Base-by-base conservation (phyloP, 2,797 vertebrate genomes). In the Anableps anableps region DNA sequence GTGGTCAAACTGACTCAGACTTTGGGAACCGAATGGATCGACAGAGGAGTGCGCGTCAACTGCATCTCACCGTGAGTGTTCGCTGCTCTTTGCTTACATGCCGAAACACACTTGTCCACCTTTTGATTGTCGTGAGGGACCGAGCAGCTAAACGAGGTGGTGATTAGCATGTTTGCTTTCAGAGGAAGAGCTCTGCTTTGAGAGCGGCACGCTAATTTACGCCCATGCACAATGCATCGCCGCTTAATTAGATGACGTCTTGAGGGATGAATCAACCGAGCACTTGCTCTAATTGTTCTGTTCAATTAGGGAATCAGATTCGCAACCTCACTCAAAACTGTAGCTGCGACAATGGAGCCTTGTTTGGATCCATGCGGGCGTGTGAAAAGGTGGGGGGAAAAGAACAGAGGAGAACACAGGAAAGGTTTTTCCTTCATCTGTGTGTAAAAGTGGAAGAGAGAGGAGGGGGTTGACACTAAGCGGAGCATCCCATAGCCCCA, bases 1-100 rank as follows among this genome's bases (percentile, higher is more conserved):
- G 96, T 96, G 83, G 96, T 96, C 87, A 97, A 96, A 93, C 92
- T 96, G 88, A 97, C 96, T 21, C 96, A 97, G 95, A 97, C 95
- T 0, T 91, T 96, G 83, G 95, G 94, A 91, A 92, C 95, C 0
- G 96, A 97, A 90, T 96, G 96, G 96, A 93, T 96, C 76, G 95
- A 96, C 92, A 94, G 96, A 95, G 95, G 95, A 83, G 96, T 97
- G 82, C 86, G 84, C 53, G 95, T 95, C 91, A 95, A 96, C 93
- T 97, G 96, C 91, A 94, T 97, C 92, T 97, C 96, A 34, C 96
- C 96, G 94, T 97, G 88, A 97, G 96, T 95, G 88, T 48, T 29
- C 55, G 71, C 76, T 47, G 0, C 45, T 75, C 66, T 72, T 38
- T 74, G 70, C 23, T 26, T 36, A 34, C 34, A 45, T 50, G 78